Conservation (phyloP, 2,797 vertebrate genomes). For the Spheniscus humboldti region DNA sequence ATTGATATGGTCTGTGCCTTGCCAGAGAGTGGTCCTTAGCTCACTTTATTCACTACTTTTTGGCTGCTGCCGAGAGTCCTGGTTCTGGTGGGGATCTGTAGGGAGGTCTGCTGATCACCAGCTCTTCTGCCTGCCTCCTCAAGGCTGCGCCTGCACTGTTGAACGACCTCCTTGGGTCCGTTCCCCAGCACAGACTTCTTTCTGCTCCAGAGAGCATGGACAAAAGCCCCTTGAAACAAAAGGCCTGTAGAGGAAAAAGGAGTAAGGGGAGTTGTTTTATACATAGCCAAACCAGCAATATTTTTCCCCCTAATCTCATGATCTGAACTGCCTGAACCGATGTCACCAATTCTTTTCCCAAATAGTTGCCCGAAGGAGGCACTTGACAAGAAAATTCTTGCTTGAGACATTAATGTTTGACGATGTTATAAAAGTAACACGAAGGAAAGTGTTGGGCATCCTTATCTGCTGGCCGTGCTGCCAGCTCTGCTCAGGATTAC, state of each 20-base stretch:
- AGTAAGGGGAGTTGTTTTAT: background rate
- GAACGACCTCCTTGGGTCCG: fast-evolving
- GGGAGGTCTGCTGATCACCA: background rate
- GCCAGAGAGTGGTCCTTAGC: background rate
- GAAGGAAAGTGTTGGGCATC: background rate
- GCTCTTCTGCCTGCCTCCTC: background rate
- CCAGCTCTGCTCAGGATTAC: background rate
- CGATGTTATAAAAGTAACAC: background rate
- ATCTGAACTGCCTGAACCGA: background rate
- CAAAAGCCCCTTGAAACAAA: background rate
- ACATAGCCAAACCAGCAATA: background rate
- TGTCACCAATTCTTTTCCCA: background rate
- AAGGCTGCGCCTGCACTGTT: fast-evolving
- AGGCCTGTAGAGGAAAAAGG: background rate
- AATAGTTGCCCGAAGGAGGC: background rate
- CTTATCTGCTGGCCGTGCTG: background rate
- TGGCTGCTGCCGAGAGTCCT: background rate
- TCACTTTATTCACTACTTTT: background rate
- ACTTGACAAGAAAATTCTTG: background rate
- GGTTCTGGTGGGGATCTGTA: background rate
- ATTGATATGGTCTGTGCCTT: fast-evolving
- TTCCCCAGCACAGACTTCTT: background rate
- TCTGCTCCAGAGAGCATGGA: background rate
- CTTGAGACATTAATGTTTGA: background rate
- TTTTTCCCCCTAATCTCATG: background rate